Evolutionary conservation across 2,797 vertebrate genomes (phyloP), one percentile per base, ranked within the genome.

Genomic region (Arnoldichthys spilopterus): DNA sequence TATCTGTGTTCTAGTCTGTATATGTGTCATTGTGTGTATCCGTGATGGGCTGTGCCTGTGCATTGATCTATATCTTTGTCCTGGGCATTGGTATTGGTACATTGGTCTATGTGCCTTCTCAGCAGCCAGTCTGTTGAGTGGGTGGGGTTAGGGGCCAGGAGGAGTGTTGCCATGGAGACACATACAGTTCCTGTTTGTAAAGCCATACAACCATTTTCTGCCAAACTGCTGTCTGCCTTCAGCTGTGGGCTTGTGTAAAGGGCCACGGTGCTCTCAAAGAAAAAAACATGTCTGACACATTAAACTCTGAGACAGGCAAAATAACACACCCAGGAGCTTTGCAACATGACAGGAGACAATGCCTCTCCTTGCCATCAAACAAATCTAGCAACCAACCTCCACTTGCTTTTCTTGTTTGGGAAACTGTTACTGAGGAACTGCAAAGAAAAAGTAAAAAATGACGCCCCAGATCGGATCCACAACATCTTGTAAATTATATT

Each of bases 161-260:
- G 81, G 47, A 76, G 61, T 37, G 80, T 84, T 86, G 76, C 80
- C 72, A 83, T 84, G 80, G 81, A 45, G 73, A 86, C 22, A 54
- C 85, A 86, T 74, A 82, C 72, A 61, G 51, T 72, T 82, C 53
- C 71, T 70, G 79, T 76, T 78, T 82, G 73, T 79, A 51, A 74
- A 82, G 80, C 68, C 47, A 73, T 18, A 76, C 45, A 72, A 68
- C 69, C 72, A 73, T 77, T 82, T 78, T 75, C 40, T 76, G 70
- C 13, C 40, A 20, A 34, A 62, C 28, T 74, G 74, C 43, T 63
- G 54, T 54, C 49, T 30, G 59, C 30, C 59, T 75, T 75, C 59
- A 26, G 61, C 40, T 70, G 18, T 63, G 26, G 47, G 68, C 59
- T 76, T 56, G 24, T 5, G 5, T 47, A 75, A 70, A 15, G 63